A percentile compares a stretch with the other conserved stretches of the same genome.
These are phyloP conservation scores for Pinctada fucata DNA, from an alignment of 2,888 invertebrate species.

Conservation along the genomic window DNA sequence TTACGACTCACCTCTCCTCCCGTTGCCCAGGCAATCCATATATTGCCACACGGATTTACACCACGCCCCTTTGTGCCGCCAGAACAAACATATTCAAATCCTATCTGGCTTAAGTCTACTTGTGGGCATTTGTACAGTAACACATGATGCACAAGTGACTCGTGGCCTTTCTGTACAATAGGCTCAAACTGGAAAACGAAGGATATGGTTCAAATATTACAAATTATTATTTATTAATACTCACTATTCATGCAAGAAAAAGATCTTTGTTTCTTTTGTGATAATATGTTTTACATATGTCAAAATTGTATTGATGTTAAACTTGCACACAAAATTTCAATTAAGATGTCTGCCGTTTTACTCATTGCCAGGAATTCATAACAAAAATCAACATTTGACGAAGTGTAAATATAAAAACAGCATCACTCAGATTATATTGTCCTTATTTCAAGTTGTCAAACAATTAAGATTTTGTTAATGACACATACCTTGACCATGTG, in stretches of 20 bases:
- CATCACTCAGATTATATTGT: too few species aligned
- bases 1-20: slow-evolving; percentile 45
- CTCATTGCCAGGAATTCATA: too few species aligned
- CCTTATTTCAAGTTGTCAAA: too few species aligned
- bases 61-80: background rate
- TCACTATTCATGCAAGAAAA: too few species aligned
- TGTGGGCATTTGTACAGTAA: slow-evolving; percentile 87
- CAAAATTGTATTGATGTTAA: too few species aligned
- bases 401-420: too few species aligned
- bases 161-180: slow-evolving; percentile 81
- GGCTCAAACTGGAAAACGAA: slow-evolving; percentile 82
- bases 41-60: slow-evolving; percentile 25
- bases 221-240: background rate
- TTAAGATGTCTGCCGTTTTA: too few species aligned
- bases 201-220: background rate
- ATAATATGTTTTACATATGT: too few species aligned
- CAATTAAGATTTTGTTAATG: too few species aligned
- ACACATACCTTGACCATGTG: slow-evolving; percentile 54
- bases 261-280: too few species aligned
- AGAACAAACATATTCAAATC: slow-evolving; percentile 36
- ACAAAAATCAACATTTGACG: too few species aligned
- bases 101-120: slow-evolving; percentile 25
- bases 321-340: too few species aligned
- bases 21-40: slow-evolving; percentile 45
- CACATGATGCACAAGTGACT: slow-evolving; percentile 89